Evolutionary conservation across 2,113 vertebrate species (phyloP), one percentile per base, ranked within the genome.

Genomic region (Amia ocellicauda): DNA sequence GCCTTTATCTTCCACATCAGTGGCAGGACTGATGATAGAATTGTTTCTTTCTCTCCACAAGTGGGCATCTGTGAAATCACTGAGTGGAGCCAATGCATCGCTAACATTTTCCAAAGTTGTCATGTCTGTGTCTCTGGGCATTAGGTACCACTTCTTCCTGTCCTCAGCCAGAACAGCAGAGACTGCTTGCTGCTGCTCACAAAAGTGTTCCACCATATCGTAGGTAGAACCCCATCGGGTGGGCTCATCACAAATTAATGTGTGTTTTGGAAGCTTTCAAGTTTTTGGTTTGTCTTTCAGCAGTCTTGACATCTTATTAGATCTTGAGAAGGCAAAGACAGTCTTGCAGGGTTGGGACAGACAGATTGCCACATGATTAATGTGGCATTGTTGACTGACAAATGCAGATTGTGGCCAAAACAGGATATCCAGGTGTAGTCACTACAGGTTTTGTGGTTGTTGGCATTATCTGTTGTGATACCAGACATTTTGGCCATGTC

Each of bases 151-250:
- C 29, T 66, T 66, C 28, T 66, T 66, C 19, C 55, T n/a, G 20
- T 65, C 41, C 19, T 65, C 63, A 45, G 55, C 63, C 31, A 65
- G 43, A 65, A 57, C 43, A 26, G 63, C 17, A 50, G 17, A 58
- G 55, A 65, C 42, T 8, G 63, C 63, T 58, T 65, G 63, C 55
- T 65, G 54, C 27, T 65, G 55, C 31, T 58, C 63, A 29, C 24
- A 47, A 36, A 65, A 65, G 20, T 31, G 19, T 19, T 54, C 61
- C 50, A 63, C 61, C 42, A 65, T 59, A 19, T 59, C 58, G 42
- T 67, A 49, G 7, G 57, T 58, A n/a, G 49, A 57, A 29, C 60
- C 62, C 57, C 36, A 43, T 11, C 36, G 20, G 16, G 29, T 59
- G 13, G 60, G 60, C 14, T 47, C 60, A 11, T 62, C 60, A 28